Conservation (phyloP, 2,888 invertebrate genomes). For the Drosophila kuntzei region DNA sequence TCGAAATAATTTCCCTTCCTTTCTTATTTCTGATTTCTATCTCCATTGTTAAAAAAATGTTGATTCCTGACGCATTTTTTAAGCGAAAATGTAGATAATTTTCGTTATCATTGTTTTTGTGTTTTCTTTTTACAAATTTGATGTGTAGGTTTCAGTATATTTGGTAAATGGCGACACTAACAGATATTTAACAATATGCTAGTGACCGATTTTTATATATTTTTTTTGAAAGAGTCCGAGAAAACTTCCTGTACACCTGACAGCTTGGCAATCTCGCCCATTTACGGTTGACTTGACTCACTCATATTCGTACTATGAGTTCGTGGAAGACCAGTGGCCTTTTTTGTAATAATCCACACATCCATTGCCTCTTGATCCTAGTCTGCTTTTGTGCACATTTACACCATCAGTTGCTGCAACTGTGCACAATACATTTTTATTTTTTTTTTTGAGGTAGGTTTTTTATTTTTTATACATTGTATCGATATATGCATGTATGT, state of each 20-base stretch:
- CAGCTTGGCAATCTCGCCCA: slow-evolving; percentile 51
- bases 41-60: no score
- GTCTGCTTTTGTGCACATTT: slow-evolving; percentile 41
- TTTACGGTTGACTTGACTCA: slow-evolving; percentile 66
- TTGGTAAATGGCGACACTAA: neutral
- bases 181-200: slow-evolving; percentile 17
- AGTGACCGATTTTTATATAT: slow-evolving; percentile 11
- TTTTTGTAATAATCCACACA: slow-evolving; percentile 50
- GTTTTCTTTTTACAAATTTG: neutral
- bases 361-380: slow-evolving; percentile 46
- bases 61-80: no score
- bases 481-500: neutral
- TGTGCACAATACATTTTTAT: neutral
- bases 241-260: slow-evolving; percentile 54
- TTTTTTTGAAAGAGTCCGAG: slow-evolving; percentile 26
- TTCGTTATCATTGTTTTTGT: neutral
- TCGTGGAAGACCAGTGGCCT: neutral
- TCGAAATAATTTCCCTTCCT: no score
- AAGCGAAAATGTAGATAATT: neutral
- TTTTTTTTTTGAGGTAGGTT: slow-evolving; percentile 11
- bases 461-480: slow-evolving; percentile 5
- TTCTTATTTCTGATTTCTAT: no score
- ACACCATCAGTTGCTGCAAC: slow-evolving; percentile 24
- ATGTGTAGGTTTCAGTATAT: neutral
- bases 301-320: slow-evolving; percentile 1